These are phyloP conservation scores for Chaunax sp. DNA, from an alignment of 2,797 vertebrate species.

Conservation along the genomic window DNA sequence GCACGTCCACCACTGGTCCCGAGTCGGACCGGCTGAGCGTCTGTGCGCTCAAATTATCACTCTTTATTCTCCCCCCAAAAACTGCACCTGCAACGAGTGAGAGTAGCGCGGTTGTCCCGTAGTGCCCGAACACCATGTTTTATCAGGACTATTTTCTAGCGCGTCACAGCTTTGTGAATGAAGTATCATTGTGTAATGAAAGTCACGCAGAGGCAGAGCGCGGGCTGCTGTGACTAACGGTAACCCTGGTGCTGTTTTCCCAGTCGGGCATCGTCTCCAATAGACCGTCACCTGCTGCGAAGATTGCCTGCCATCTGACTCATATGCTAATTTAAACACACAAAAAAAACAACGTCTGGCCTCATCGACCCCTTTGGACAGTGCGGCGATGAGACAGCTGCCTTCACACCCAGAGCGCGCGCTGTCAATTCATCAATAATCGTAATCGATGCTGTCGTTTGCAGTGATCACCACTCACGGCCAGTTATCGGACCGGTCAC, in stretches of 20 bases:
- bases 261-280: conserved; percentile 14
- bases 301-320: not conserved
- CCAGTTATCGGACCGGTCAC: conserved; percentile 41
- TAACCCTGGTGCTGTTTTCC: not conserved
- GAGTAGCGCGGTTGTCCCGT: not conserved
- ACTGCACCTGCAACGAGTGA: not conserved
- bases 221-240: conserved; percentile 38
- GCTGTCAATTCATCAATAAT: conserved; percentile 64
- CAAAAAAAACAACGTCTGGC: conserved; percentile 35
- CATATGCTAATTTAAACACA: conserved; percentile 15
- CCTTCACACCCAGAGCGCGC: conserved; percentile 27
- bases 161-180: conserved; percentile 62
- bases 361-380: conserved; percentile 34
- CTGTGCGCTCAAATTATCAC: not conserved
- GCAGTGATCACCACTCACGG: conserved; percentile 53
- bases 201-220: conserved; percentile 62
- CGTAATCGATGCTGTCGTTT: conserved; percentile 43
- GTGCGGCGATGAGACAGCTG: conserved; percentile 28
- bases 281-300: not conserved
- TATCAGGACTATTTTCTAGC: conserved; percentile 7
- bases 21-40: conserved; percentile 28
- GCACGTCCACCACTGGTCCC: conserved; percentile 52
- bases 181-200: conserved; percentile 74
- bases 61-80: not conserved
- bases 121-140: not conserved